Base-by-base conservation (phyloP, 2,888 invertebrate genomes). In the Meloe dianella region DNA sequence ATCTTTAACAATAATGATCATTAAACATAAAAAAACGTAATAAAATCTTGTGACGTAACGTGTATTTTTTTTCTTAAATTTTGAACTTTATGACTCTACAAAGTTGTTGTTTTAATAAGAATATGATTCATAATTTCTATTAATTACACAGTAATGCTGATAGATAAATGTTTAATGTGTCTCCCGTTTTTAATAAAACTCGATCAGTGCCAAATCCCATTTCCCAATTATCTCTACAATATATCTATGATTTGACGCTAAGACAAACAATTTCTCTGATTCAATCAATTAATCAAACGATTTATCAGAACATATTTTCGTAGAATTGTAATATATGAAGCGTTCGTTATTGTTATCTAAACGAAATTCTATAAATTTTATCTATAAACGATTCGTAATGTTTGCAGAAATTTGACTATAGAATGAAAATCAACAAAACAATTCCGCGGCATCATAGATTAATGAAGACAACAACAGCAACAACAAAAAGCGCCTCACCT, bases 401-500 rank as follows among this genome's bases (percentile, higher is more conserved):
- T 35, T 35, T n/a, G 22, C 24, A 14, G 32, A 22, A n/a, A 17
- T 27, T 3, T 27, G 2, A 4, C 27, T 27, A 27, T n/a, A n/a
- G n/a, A n/a, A n/a, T n/a, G n/a, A 27, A 27, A 27, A 27, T 27
- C 27, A 27, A 27, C 4, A 27, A 27, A 27, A n/a, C n/a, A n/a
- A n/a, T n/a, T n/a, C n/a, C n/a, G n/a, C n/a, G n/a, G n/a, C n/a
- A n/a, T n/a, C n/a, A n/a, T n/a, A n/a, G n/a, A n/a, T n/a, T n/a
- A n/a, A n/a, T n/a, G n/a, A n/a, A n/a, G n/a, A n/a, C n/a, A n/a
- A 24, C 10, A 27, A 58, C 6, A 27, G 14, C 58, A 29, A 30
- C 2, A 30, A 58, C 32, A 32, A 17, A 17, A 4, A 4, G 14
- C 35, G 1, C 12, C 67, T 67, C 47, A 67, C 67, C 67, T 64